Base-by-base conservation (phyloP, 2,888 invertebrate species). In the Plusia festucae region DNA sequence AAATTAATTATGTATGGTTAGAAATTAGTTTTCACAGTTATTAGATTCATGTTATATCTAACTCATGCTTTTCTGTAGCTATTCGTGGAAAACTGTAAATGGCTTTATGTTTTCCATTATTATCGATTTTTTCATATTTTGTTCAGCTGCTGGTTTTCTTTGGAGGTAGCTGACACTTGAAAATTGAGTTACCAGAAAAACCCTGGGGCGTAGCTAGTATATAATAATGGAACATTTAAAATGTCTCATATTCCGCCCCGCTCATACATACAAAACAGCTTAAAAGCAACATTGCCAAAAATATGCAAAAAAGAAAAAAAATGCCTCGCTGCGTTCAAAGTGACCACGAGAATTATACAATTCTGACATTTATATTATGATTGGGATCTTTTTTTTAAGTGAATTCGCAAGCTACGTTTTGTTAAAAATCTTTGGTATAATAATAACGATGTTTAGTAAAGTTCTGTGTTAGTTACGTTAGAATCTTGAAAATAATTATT, bases 331-430 rank as follows among this genome's bases (percentile, higher is more conserved):
- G 6, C 65, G 16, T 76, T 70, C 53, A 76, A 72, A 75, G 72
- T 71, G 40, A 32, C 65, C 60, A 53, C 72, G n/a, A 18, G 54
- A 76, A 76, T 72, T 64, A 60, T 70, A 71, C 53, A 57, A 60
- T 65, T 76, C 34, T 65, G 76, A 54, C 65, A 65, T 72, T 72
- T 56, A 59, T 70, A 52, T 56, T 70, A 49, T 56, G 22, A 18
- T 24, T 30, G 27, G 63, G 27, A 11, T 75, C 52, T 34, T 70
- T 71, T 75, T 58, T 32, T 11, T 18, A 53, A 16, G 24, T 22
- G 40, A 18, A 20, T 52, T 27, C 40, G n/a, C n/a, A n/a, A 22
- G 30, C 46, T 46, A 53, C 24, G 44, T 20, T 57, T 51, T 62
- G 15, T 7, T 9, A 13, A 13, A n/a, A 1, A 6, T 2, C 1